Evolutionary conservation across 1,140 invertebrate genomes (phyloP).

Genomic region (Bombus breviceps): DNA sequence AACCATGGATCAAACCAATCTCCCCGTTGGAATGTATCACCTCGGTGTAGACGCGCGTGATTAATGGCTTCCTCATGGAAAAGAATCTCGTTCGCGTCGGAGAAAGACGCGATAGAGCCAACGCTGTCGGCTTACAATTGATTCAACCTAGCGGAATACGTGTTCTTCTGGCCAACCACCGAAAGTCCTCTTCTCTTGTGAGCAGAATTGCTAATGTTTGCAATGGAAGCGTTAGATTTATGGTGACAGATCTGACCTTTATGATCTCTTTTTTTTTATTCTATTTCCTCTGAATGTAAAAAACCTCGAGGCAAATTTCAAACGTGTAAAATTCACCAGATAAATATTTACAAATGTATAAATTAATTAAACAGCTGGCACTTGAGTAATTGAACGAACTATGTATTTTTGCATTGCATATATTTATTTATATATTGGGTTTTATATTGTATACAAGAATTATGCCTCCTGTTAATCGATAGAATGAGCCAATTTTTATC

Average conservation of each 20-base stretch:
- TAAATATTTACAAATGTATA: too few species aligned
- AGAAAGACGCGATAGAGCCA: conserved; percentile 50
- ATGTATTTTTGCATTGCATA: rapidly evolving
- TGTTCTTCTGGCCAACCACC: conserved; percentile 25
- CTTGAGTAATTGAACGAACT: too few species aligned
- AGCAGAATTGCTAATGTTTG: not conserved
- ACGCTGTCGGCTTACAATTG: conserved; percentile 38
- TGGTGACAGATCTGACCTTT: not conserved
- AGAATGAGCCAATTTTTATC: too few species aligned
- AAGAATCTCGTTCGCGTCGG: conserved; percentile 67
- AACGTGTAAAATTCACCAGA: too few species aligned
- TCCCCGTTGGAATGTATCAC: conserved; percentile 60
- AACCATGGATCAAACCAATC: conserved; percentile 53
- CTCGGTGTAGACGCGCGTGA: conserved; percentile 64
- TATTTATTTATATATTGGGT: too few species aligned
- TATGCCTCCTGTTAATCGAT: too few species aligned
- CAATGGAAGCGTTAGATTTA: not conserved
- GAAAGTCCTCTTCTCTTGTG: not conserved
- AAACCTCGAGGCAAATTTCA: too few species aligned
- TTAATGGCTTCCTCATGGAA: conserved; percentile 66
- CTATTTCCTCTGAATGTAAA: not conserved
- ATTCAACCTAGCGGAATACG: conserved; percentile 55
- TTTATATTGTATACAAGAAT: too few species aligned
- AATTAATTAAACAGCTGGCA: too few species aligned
- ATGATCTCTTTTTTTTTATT: not conserved